These are phyloP conservation scores for Gonocerus acuteangulatus DNA, from an alignment of 2,888 invertebrate genomes.

Conservation along the genomic window DNA sequence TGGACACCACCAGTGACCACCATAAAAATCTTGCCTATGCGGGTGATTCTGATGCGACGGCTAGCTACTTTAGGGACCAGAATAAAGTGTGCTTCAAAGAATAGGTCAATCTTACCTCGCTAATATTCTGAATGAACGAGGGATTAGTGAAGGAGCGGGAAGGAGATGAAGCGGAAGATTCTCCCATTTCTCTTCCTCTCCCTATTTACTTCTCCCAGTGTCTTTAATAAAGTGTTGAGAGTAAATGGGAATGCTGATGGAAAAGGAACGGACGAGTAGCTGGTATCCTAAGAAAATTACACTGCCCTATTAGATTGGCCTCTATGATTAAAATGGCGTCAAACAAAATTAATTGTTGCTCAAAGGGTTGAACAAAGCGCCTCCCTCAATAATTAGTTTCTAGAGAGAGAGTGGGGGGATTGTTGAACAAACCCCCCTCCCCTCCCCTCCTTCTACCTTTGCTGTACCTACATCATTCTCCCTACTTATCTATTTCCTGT, in stretches of 20 bases:
- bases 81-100: too few relatives aligned
- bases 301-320: slow-evolving; percentile 28
- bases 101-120: too few relatives aligned
- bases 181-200: not conserved
- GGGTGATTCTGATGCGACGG: too few relatives aligned
- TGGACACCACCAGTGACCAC: too few relatives aligned
- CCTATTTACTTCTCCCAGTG: not conserved
- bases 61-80: too few relatives aligned
- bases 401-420: not conserved
- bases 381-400: slow-evolving; percentile 26
- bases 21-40: too few relatives aligned
- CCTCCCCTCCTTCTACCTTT: slow-evolving; percentile 1
- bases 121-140: too few relatives aligned
- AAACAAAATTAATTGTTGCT: slow-evolving; percentile 30
- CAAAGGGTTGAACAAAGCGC: slow-evolving; percentile 21
- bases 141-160: too few relatives aligned
- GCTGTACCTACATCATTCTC: not conserved
- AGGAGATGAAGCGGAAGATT: too few relatives aligned
- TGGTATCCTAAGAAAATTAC: slow-evolving; percentile 18
- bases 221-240: slow-evolving; percentile 13
- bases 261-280: not conserved
- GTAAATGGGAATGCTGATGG: slow-evolving; percentile 20
- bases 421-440: not conserved
- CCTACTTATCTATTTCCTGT: too few relatives aligned
- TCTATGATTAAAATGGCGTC: slow-evolving; percentile 32